Evolutionary conservation across 2,888 invertebrate genomes (phyloP).

Genomic region (Ormyrus thymus): DNA sequence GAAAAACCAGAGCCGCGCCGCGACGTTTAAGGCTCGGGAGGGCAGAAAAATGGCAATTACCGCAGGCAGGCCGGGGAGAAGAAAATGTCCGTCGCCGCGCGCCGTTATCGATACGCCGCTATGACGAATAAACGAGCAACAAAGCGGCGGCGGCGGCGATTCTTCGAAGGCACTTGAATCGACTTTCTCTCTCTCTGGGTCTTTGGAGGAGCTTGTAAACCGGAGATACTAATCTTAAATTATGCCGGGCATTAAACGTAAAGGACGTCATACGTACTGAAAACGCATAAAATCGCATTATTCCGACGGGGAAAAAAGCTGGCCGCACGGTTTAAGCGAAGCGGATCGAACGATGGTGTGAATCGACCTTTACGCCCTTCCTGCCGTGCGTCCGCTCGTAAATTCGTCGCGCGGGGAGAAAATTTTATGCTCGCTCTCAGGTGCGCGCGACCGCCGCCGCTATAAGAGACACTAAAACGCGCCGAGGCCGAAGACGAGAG

Average conservation of each 20-base stretch:
- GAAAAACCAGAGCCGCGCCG: too few relatives aligned
- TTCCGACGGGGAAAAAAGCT: background rate
- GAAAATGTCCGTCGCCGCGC: too few relatives aligned
- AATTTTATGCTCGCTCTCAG: constrained; percentile 30
- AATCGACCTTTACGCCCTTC: constrained; percentile 26
- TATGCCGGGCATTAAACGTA: constrained; percentile 33
- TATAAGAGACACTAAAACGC: too few relatives aligned
- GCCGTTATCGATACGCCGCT: too few relatives aligned
- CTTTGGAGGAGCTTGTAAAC: background rate
- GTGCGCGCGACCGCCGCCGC: too few relatives aligned
- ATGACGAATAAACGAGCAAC: background rate
- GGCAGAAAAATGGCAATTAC: too few relatives aligned
- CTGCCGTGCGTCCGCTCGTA: constrained; percentile 44
- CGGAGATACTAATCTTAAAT: constrained; percentile 51
- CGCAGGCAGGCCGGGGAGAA: too few relatives aligned
- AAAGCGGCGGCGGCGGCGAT: background rate
- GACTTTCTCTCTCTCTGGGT: background rate
- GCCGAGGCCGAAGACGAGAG: too few relatives aligned
- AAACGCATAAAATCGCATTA: constrained; percentile 42
- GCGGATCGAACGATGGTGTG: background rate
- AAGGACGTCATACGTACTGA: constrained; percentile 21
- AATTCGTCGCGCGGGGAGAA: constrained; percentile 46
- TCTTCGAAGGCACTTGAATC: background rate
- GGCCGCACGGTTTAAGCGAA: background rate
- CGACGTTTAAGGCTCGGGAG: too few relatives aligned